Percentiles rank a stretch among this genome's conserved stretches.
Evolutionary conservation across 2,888 invertebrate species (phyloP).

Genomic region (Lamellibrachia columna): DNA sequence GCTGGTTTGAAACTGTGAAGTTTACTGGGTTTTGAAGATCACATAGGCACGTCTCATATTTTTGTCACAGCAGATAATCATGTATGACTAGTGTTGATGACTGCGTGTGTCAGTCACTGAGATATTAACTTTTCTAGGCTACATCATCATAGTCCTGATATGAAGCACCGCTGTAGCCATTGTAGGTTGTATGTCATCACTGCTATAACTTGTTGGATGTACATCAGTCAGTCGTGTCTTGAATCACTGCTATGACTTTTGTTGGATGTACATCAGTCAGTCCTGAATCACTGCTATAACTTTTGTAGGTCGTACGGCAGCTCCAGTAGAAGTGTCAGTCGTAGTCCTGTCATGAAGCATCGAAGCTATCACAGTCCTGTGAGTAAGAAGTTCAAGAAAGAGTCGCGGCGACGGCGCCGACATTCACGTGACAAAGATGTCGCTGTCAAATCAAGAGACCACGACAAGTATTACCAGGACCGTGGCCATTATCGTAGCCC

Average conservation of each 20-base stretch:
- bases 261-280: not conserved
- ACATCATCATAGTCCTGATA: not conserved
- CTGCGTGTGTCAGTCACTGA: no score
- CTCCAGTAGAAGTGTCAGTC: slow-evolving; percentile 3
- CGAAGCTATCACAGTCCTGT: not conserved
- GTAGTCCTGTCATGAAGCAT: not conserved
- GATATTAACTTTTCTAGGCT: no score
- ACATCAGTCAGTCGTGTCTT: not conserved
- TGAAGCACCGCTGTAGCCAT: not conserved
- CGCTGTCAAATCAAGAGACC: not conserved
- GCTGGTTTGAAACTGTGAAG: no score
- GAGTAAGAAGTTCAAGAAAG: not conserved
- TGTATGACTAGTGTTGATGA: no score
- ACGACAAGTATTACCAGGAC: slow-evolving; percentile 16
- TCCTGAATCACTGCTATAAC: not conserved
- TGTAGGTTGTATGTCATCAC: not conserved
- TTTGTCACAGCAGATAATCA: no score
- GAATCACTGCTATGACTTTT: not conserved
- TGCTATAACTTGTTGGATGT: not conserved
- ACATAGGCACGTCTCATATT: no score
- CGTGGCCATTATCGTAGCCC: not conserved
- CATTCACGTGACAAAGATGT: not conserved
- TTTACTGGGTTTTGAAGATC: no score
- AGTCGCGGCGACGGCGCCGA: not conserved
- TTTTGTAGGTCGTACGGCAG: not conserved